Conservation (phyloP, 2,797 vertebrate genomes). For the Neosilurus mollespiculum region DNA sequence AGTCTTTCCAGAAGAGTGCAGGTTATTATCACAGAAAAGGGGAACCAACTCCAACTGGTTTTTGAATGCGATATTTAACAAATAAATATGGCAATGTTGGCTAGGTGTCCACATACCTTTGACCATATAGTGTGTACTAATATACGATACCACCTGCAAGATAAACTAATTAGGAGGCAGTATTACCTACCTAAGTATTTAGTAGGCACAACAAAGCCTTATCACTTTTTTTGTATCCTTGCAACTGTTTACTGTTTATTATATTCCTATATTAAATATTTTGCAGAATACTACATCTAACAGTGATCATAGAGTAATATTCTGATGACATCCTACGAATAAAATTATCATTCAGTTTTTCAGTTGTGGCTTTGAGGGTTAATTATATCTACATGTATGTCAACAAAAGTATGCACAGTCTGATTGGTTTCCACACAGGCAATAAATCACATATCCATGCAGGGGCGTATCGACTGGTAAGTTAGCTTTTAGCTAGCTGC, state of each 20-base stretch:
- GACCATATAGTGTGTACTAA: not conserved
- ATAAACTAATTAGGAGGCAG: not conserved
- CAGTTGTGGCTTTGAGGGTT: too few relatives aligned
- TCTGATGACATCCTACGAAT: too few relatives aligned
- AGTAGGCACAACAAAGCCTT: not conserved
- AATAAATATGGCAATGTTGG: not conserved
- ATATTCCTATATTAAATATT: not conserved
- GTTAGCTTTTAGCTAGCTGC: too few relatives aligned
- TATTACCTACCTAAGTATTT: not conserved
- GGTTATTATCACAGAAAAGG: not conserved
- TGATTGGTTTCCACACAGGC: too few relatives aligned
- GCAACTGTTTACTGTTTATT: not conserved
- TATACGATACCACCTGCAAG: not conserved
- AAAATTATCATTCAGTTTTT: not conserved
- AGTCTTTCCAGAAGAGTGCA: slow-evolving; percentile 8
- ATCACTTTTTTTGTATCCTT: not conserved
- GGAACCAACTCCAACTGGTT: not conserved
- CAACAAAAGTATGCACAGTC: too few relatives aligned
- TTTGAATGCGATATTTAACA: not conserved
- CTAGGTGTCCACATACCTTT: not conserved
- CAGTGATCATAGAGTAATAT: not conserved
- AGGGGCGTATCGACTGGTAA: too few relatives aligned
- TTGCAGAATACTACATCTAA: not conserved
- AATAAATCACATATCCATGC: too few relatives aligned
- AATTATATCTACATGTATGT: not conserved